Evolutionary conservation across 1,140 invertebrate species (phyloP).

Genomic region (Hesperophylax magnus): DNA sequence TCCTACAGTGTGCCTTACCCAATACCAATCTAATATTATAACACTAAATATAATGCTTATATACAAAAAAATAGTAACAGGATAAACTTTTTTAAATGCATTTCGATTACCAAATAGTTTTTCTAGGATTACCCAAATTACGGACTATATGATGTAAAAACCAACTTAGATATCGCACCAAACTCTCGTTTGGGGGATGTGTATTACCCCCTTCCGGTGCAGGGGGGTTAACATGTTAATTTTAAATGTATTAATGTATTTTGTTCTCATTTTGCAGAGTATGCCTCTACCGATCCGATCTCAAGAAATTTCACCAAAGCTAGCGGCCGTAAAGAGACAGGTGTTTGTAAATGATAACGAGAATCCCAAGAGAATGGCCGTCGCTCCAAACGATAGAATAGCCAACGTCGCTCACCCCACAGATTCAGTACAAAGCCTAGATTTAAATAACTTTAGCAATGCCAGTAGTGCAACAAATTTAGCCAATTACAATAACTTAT

Average conservation of each 20-base stretch:
- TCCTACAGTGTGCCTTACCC: no score
- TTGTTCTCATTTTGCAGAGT: constrained; percentile 28
- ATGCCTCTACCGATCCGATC: constrained; percentile 13
- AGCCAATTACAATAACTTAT: constrained; percentile 34
- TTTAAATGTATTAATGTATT: neutral
- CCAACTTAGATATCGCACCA: no score
- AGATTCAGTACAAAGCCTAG: constrained; percentile 36
- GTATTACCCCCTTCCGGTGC: no score
- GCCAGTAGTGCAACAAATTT: constrained; percentile 13
- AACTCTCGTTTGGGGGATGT: no score
- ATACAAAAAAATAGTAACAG: no score
- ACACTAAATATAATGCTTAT: no score
- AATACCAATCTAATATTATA: no score
- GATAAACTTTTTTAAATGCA: no score
- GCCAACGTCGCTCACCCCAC: constrained; percentile 13
- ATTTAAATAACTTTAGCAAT: constrained; percentile 36
- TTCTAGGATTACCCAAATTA: no score
- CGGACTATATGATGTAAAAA: no score
- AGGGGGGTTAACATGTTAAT: no score
- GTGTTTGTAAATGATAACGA: constrained; percentile 42
- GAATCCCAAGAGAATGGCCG: constrained; percentile 5
- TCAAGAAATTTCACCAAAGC: constrained; percentile 35
- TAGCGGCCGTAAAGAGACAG: constrained; percentile 46
- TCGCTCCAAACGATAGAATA: constrained; percentile 7
- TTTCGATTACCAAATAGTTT: no score